Conservation (phyloP, 2,113 vertebrate genomes). For the Platycercus adscitus region DNA sequence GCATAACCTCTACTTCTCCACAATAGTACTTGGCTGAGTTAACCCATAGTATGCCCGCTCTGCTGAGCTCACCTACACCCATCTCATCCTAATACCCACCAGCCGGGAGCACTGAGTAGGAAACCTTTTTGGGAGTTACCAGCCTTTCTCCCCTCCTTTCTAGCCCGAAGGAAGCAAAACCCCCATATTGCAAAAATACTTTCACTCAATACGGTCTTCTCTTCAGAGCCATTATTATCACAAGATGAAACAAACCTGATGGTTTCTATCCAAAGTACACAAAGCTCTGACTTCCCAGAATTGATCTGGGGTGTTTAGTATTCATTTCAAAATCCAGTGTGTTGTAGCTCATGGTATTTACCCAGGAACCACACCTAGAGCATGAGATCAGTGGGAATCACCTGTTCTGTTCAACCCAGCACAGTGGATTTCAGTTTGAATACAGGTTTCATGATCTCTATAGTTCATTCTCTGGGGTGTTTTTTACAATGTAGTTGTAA, state of each 20-base stretch:
- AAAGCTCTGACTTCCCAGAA: not conserved
- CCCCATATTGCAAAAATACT: not conserved
- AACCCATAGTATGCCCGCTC: not conserved
- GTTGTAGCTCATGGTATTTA: not conserved
- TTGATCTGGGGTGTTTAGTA: not conserved
- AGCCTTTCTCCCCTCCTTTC: not conserved
- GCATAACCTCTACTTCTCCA: not conserved
- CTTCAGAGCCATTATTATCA: not conserved
- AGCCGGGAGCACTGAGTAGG: not conserved
- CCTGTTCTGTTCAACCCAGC: not conserved
- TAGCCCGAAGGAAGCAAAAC: not conserved
- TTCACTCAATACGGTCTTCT: not conserved
- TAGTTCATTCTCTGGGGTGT: not conserved
- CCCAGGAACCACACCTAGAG: not conserved
- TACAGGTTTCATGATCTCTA: not conserved
- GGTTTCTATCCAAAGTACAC: not conserved
- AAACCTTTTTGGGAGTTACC: not conserved
- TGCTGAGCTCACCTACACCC: not conserved
- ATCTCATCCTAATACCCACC: not conserved
- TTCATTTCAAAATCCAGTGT: not conserved
- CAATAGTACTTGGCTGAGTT: not conserved
- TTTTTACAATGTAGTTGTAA: not conserved
- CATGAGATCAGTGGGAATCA: not conserved
- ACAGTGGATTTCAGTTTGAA: not conserved
- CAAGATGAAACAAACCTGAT: not conserved